A percentile compares a stretch with the other conserved stretches of the same genome.
These are phyloP conservation scores for Daktulosphaira vitifoliae DNA, from an alignment of 1,140 invertebrate genomes.

Conservation along the genomic window DNA sequence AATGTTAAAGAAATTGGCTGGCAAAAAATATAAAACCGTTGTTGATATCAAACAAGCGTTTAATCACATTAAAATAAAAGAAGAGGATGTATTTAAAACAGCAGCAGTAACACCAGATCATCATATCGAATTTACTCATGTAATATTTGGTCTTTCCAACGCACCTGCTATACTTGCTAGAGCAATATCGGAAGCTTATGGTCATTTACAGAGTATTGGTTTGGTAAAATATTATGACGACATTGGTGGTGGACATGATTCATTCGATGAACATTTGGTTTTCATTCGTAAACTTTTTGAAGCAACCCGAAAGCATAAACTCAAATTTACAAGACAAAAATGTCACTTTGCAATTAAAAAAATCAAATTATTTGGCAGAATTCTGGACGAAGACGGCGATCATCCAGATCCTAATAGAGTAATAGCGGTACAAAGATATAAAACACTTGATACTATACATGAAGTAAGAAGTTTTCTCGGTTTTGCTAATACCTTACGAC, in stretches of 20 bases:
- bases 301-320: not conserved
- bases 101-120: not conserved
- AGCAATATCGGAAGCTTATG: not conserved
- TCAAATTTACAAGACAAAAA: not conserved
- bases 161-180: not conserved
- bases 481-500: not conserved
- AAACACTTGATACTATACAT: not conserved
- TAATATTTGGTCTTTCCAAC: not conserved
- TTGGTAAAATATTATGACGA: not conserved
- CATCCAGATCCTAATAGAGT: not conserved
- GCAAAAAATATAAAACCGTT: not conserved
- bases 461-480: not conserved
- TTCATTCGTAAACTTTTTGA: not conserved
- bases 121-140: not conserved
- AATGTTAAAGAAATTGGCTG: not conserved
- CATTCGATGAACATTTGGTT: not conserved
- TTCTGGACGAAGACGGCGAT: not conserved
- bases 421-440: not conserved
- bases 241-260: not conserved
- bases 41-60: slow-evolving; percentile 13
- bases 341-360: not conserved
- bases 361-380: not conserved
- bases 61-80: not conserved
- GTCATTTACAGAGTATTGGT: not conserved
- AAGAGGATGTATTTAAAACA: not conserved